Percentiles rank a stretch among this genome's conserved stretches.
Evolutionary conservation across 2,113 vertebrate genomes (phyloP).

Genomic region (Willisornis vidua): DNA sequence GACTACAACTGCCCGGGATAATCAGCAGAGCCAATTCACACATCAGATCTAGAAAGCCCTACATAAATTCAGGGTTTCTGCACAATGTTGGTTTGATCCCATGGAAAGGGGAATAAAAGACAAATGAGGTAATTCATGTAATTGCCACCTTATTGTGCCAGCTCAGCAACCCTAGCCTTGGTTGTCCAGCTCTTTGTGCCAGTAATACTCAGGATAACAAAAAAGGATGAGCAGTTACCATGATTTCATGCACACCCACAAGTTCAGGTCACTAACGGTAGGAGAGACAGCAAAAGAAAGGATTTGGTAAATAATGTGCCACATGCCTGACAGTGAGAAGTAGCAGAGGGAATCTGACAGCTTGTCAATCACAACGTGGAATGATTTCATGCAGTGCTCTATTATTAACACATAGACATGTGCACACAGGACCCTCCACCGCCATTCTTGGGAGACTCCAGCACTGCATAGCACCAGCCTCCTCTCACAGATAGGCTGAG

Average conservation of each 20-base stretch:
- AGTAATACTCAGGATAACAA: background rate
- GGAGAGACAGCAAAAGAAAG: background rate
- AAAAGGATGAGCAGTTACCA: background rate
- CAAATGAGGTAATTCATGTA: background rate
- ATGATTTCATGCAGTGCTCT: background rate
- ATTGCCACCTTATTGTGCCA: background rate
- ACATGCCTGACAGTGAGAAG: background rate
- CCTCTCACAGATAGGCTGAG: background rate
- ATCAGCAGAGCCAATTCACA: background rate
- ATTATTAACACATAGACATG: rapidly evolving
- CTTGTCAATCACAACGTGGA: background rate
- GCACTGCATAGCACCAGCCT: background rate
- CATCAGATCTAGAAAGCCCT: background rate
- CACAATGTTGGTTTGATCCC: background rate
- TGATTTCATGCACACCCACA: background rate
- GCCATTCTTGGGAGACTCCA: background rate
- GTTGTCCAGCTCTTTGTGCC: background rate
- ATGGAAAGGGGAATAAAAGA: background rate
- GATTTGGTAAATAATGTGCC: background rate
- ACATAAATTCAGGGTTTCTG: background rate
- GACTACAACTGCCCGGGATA: background rate
- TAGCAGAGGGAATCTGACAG: background rate
- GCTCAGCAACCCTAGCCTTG: background rate
- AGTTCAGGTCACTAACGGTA: background rate
- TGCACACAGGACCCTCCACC: background rate